Conservation (phyloP, 2,888 invertebrate genomes). For the Crepidodera aurea region DNA sequence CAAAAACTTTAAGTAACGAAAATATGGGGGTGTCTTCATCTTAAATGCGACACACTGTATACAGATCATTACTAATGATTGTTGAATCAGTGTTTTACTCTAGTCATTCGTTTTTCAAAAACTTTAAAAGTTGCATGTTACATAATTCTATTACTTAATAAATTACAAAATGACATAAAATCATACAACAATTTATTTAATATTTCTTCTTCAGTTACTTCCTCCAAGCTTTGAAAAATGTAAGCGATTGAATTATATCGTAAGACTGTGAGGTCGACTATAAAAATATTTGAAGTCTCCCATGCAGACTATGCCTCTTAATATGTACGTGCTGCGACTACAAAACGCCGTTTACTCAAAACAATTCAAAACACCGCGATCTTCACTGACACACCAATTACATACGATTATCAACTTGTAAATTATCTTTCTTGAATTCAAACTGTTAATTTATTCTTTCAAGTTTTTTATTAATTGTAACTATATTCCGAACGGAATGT, state of each 20-base stretch:
- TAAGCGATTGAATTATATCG: constrained; percentile 7
- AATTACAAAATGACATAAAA: too few relatives aligned
- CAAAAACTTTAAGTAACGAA: too few relatives aligned
- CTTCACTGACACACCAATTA: constrained; percentile 43
- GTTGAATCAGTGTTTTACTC: too few relatives aligned
- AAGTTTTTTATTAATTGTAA: constrained; percentile 28
- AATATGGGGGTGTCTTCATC: too few relatives aligned
- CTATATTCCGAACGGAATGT: constrained; percentile 6
- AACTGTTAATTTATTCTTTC: constrained; percentile 44
- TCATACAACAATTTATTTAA: too few relatives aligned
- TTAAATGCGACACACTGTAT: too few relatives aligned
- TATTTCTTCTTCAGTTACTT: not conserved
- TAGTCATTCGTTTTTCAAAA: too few relatives aligned
- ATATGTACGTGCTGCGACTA: constrained; percentile 42
- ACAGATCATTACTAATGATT: too few relatives aligned
- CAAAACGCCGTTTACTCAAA: constrained; percentile 40
- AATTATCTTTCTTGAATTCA: constrained; percentile 46
- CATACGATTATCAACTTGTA: constrained; percentile 47
- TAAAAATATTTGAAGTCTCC: constrained; percentile 45
- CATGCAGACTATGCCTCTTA: constrained; percentile 41
- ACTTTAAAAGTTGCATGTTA: too few relatives aligned
- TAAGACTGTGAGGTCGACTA: constrained; percentile 39
- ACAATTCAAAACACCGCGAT: constrained; percentile 41
- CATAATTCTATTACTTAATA: too few relatives aligned
- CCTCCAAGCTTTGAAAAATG: not conserved